Evolutionary conservation across 2,797 vertebrate species (phyloP).

Genomic region (Galago senegalensis): DNA sequence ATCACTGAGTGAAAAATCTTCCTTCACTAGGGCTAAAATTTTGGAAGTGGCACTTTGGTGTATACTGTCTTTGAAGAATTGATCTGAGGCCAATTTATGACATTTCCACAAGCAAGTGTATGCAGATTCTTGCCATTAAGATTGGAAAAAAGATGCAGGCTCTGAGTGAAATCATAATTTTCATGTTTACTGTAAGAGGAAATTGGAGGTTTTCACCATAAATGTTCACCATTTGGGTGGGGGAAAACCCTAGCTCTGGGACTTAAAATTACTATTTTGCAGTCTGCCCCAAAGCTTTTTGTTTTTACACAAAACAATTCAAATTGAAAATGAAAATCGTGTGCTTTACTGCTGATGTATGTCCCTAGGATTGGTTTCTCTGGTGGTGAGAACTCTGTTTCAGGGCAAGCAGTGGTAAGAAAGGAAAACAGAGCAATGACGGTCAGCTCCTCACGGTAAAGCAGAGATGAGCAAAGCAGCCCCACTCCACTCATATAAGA

Average conservation of each 20-base stretch:
- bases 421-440: neutral
- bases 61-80: constrained; percentile 86
- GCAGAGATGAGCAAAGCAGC: neutral
- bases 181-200: constrained; percentile 87
- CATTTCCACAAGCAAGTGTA: constrained; percentile 86
- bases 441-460: neutral
- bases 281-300: constrained; percentile 80
- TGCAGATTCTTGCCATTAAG: constrained; percentile 85
- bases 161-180: constrained; percentile 85
- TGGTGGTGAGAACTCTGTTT: constrained; percentile 59
- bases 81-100: constrained; percentile 83
- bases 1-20: constrained; percentile 81
- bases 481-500: neutral
- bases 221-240: constrained; percentile 85
- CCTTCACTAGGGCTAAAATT: constrained; percentile 81
- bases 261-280: constrained; percentile 80
- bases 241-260: constrained; percentile 86
- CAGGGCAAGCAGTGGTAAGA: neutral
- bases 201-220: constrained; percentile 84
- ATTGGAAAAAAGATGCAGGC: constrained; percentile 81
- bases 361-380: constrained; percentile 49
- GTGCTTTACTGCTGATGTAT: constrained; percentile 78
- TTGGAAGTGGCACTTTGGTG: constrained; percentile 82
- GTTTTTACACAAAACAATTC: constrained; percentile 87
- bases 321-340: constrained; percentile 83